Evolutionary conservation across 2,888 invertebrate genomes (phyloP).

Genomic region (Drosophila dives): DNA sequence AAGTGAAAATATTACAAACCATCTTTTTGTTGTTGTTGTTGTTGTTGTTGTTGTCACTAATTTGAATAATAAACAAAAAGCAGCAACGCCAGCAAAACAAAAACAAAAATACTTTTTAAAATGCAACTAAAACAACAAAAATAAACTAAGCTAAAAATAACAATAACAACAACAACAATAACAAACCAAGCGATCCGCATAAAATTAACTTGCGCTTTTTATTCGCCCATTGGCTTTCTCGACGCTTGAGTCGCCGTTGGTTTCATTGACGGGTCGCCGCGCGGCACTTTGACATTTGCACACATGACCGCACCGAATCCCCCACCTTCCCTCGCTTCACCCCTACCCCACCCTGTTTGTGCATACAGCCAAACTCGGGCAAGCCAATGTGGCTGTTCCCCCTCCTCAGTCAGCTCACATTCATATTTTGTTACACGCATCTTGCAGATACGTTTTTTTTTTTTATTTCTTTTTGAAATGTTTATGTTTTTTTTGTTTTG

Average conservation of each 20-base stretch:
- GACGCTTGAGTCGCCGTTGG: constrained; percentile 1
- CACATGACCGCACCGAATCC: constrained; percentile 51
- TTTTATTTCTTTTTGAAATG: neutral
- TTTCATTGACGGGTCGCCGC: constrained; percentile 41
- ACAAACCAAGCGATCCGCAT: constrained; percentile 42
- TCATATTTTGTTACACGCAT: constrained; percentile 43
- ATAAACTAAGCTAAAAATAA: constrained; percentile 3
- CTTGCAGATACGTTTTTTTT: constrained; percentile 25
- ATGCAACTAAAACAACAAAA: constrained; percentile 20
- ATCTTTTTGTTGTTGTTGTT: constrained; percentile 22
- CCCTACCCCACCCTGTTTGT: neutral
- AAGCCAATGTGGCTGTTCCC: constrained; percentile 5
- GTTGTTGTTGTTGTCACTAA: constrained; percentile 38
- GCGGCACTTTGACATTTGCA: constrained; percentile 64
- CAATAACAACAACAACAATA: constrained; percentile 5
- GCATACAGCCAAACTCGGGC: neutral
- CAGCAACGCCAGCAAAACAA: constrained; percentile 18
- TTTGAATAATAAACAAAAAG: constrained; percentile 57
- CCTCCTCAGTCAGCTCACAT: constrained; percentile 8
- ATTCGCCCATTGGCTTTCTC: constrained; percentile 55
- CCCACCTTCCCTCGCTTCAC: neutral
- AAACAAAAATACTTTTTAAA: constrained; percentile 22
- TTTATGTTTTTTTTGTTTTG: neutral
- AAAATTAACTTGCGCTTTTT: constrained; percentile 65
- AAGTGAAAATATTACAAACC: constrained; percentile 56